phyloP scores from a whole-genome alignment of 2,888 invertebrate genomes.

The Nemotelus pantherinus region DNA sequence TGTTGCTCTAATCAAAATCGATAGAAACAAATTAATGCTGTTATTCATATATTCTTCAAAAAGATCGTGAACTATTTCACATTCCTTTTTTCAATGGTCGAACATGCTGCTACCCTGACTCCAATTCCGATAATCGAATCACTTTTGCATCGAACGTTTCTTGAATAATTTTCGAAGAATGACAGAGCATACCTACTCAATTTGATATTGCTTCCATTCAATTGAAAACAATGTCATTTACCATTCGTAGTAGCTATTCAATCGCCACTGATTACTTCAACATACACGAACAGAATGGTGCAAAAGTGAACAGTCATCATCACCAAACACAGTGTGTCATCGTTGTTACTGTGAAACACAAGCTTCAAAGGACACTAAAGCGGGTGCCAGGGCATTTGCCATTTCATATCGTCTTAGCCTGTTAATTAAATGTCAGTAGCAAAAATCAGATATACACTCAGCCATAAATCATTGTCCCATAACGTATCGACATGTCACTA shows the following conservation, averaged over 20 bases:
- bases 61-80: no score
- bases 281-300: neutral
- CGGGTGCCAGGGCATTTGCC: no score
- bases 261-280: constrained; percentile 24
- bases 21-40: no score
- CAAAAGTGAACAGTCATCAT: constrained; percentile 38
- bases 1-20: no score
- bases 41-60: no score
- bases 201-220: constrained; percentile 4
- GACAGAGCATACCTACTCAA: constrained; percentile 14
- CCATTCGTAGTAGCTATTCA: constrained; percentile 10
- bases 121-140: neutral
- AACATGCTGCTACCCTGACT: no score
- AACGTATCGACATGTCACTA: constrained; percentile 53
- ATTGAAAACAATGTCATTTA: constrained; percentile 36
- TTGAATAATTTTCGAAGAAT: constrained; percentile 13
- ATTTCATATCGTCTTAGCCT: constrained; percentile 16
- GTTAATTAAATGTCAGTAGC: constrained; percentile 56
- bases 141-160: neutral
- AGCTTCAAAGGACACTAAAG: no score
- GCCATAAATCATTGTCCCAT: constrained; percentile 54
- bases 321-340: neutral
- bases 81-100: no score
- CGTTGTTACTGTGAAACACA: no score
- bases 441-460: constrained; percentile 53